Evolutionary conservation across 2,797 vertebrate genomes (phyloP).

Genomic region (Chelonia mydas): DNA sequence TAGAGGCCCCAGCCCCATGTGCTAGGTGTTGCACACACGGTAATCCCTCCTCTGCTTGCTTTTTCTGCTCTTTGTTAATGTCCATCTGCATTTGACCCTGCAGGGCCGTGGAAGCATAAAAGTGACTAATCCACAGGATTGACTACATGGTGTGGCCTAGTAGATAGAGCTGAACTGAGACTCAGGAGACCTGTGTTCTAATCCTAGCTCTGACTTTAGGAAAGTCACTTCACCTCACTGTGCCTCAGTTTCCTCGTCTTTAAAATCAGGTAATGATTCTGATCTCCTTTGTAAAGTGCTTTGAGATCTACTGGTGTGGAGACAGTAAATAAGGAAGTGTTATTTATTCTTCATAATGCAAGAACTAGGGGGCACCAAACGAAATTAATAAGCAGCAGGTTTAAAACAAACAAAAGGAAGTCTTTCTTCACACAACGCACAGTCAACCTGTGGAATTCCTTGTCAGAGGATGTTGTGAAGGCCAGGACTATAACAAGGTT

Average conservation of each 20-base stretch:
- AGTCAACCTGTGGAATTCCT: too few species aligned
- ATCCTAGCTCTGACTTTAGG: neutral
- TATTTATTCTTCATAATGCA: too few species aligned
- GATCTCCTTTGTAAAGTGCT: neutral
- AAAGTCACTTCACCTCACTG: neutral
- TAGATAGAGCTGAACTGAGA: neutral
- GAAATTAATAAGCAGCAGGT: too few species aligned
- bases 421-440: too few species aligned
- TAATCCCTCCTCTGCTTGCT: neutral
- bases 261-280: neutral
- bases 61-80: neutral
- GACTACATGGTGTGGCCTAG: neutral
- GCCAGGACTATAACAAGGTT: too few species aligned
- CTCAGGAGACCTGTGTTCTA: neutral
- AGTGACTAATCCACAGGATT: neutral
- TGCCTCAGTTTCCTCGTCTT: neutral
- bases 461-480: too few species aligned
- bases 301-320: neutral
- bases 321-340: too few species aligned
- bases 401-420: too few species aligned
- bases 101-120: neutral
- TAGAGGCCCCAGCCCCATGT: neutral
- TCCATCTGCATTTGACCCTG: neutral
- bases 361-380: too few species aligned
- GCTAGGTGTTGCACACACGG: neutral